Evolutionary conservation across 2,888 invertebrate species (phyloP), one percentile per base, ranked within the genome.

Genomic region (Clunio marinus): DNA sequence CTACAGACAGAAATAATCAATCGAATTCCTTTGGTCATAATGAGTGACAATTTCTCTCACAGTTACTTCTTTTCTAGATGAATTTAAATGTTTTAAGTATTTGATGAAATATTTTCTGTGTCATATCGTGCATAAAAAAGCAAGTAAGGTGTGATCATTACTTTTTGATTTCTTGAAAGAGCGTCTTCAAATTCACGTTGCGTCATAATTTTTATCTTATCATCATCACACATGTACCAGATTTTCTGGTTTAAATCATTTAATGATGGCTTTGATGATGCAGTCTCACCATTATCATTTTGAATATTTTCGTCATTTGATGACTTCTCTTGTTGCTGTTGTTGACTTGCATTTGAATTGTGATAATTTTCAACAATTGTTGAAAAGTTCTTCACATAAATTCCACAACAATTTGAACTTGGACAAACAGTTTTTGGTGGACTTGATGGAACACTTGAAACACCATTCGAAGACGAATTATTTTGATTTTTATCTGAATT

Each of bases 171-270:
- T 1, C 85, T 83, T 1, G 88, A 87, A 65, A 93, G 81, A 70
- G 91, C 83, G 71, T 91, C 89, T 72, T 88, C 85, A 72, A 93
- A 87, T 75, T 93, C 91, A 37, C 86, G 84, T 74, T 85, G 83
- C 28, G 89, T 85, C 76, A 93, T 87, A 7, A 88, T 85, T 72
- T 88, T 86, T 67, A 93, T 89, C 70, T 88, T 88, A 71, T 93
- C 93, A 76, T 93, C 93, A 76, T 93, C 93, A 76, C 93, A 93
- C 75, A 92, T 91, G 58, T 93, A 83, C 93, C 93, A 93, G 71
- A 85, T 81, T 15, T 78, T 77, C 65, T 79, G 73, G 17, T 68
- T 35, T 7, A 69, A 28, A 8, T 70, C 46, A 58, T 70, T 70
- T 3, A 57, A 15, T 7, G 70, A 70, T 1, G 62, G 58, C 28